phyloP scores from a whole-genome alignment of 2,888 invertebrate genomes.

The Vannuccia rotundouncinata region DNA sequence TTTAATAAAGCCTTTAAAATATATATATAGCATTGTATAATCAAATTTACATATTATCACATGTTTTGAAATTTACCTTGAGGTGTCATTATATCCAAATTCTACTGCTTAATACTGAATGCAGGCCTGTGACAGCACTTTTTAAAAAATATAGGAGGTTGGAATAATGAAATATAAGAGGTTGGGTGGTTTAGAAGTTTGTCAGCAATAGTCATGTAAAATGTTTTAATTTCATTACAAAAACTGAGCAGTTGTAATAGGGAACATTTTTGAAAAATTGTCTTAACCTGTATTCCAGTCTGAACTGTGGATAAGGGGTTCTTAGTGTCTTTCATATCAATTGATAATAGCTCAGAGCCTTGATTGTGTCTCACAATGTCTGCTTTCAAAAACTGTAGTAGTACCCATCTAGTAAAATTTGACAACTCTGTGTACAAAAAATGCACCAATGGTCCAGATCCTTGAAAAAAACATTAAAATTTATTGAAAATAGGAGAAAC shows the following conservation, averaged over 20 bases:
- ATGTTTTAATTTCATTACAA: background rate
- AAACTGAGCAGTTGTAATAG: background rate
- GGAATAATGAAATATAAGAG: too few species aligned
- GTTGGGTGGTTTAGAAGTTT: constrained; percentile 2
- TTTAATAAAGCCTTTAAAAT: too few species aligned
- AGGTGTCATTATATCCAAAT: too few species aligned
- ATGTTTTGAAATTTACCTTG: too few species aligned
- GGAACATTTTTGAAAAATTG: background rate
- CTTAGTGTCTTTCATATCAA: constrained; percentile 1
- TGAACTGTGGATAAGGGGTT: background rate
- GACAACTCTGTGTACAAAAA: constrained; percentile 8
- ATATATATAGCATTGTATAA: too few species aligned
- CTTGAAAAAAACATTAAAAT: constrained; percentile 28
- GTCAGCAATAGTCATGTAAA: constrained; percentile 1
- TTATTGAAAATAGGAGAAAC: constrained; percentile 15
- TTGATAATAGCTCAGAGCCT: constrained; percentile 2
- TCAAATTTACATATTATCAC: too few species aligned
- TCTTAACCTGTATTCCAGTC: background rate
- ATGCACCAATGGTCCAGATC: background rate
- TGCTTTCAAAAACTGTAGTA: background rate
- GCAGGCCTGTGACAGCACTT: too few species aligned
- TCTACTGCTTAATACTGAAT: too few species aligned
- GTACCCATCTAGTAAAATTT: background rate
- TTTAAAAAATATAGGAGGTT: too few species aligned
- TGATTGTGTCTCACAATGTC: background rate